Evolutionary conservation across 1,140 invertebrate species (phyloP).

Genomic region (Diuraphis noxia): DNA sequence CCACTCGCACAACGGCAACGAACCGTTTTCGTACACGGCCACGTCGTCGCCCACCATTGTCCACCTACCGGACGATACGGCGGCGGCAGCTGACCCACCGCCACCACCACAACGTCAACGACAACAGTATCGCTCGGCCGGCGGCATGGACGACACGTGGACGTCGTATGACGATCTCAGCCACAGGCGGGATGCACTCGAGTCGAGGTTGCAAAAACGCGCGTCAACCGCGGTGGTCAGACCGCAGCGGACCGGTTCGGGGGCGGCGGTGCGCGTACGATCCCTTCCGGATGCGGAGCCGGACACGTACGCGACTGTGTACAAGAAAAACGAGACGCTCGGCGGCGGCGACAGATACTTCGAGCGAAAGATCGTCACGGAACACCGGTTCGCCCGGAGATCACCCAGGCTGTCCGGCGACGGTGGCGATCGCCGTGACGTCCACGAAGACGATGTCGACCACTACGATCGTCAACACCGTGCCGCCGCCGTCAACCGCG

Average conservation of each 20-base stretch:
- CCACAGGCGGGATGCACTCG: conserved; percentile 72
- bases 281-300: background rate
- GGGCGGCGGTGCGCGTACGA: conserved; percentile 59
- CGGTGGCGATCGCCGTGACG: background rate
- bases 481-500: background rate
- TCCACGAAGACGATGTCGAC: no score
- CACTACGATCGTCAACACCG: background rate
- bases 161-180: conserved; percentile 65
- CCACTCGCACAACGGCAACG: conserved; percentile 71
- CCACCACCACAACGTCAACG: conserved; percentile 61
- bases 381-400: conserved; percentile 45
- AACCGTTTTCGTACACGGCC: conserved; percentile 75
- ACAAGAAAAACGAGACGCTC: conserved; percentile 56
- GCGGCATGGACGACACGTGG: conserved; percentile 51
- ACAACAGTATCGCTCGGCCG: conserved; percentile 73
- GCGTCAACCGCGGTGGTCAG: conserved; percentile 58
- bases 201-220: conserved; percentile 67
- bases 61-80: conserved; percentile 56
- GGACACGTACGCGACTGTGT: conserved; percentile 39
- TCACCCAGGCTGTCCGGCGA: conserved; percentile 26
- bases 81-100: conserved; percentile 57
- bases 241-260: conserved; percentile 61
- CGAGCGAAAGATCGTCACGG: conserved; percentile 57
- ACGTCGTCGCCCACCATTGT: conserved; percentile 60
- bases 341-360: conserved; percentile 58